Percentiles rank a stretch among this genome's conserved stretches.
These are phyloP conservation scores for Muricea muricata DNA, from an alignment of 92 coral and sea anemone genomes.

Conservation along the genomic window DNA sequence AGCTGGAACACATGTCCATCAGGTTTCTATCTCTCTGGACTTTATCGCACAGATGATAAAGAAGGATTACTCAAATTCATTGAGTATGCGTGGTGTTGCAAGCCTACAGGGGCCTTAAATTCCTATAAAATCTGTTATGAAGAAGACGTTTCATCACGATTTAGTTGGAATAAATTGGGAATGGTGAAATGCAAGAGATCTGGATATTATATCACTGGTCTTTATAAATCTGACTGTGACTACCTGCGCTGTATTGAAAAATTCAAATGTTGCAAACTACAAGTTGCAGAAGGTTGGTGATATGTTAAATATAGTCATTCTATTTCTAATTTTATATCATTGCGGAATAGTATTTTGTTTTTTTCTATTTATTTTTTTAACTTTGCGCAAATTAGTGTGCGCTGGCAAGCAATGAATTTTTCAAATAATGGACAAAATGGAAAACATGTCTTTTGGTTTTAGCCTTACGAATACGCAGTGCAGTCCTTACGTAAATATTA, in stretches of 20 bases:
- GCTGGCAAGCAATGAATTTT: too few relatives aligned
- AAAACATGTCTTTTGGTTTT: too few relatives aligned
- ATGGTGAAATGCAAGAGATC: neutral
- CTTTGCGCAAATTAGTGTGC: too few relatives aligned
- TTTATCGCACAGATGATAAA: neutral
- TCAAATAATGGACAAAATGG: too few relatives aligned
- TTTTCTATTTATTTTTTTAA: too few relatives aligned
- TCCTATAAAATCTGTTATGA: neutral
- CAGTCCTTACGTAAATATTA: too few relatives aligned
- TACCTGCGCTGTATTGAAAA: neutral
- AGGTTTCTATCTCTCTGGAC: neutral
- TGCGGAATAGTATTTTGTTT: too few relatives aligned
- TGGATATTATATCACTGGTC: constrained; percentile 11
- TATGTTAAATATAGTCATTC: too few relatives aligned
- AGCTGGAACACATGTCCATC: neutral
- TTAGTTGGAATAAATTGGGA: neutral
- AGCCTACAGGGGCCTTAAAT: neutral
- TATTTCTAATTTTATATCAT: too few relatives aligned
- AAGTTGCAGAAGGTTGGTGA: neutral
- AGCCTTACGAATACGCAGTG: too few relatives aligned
- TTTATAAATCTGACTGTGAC: neutral
- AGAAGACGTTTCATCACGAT: neutral
- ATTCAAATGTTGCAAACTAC: constrained; percentile 6
- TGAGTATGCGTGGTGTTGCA: constrained; percentile 3
- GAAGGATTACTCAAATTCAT: neutral